Evolutionary conservation across 2,888 invertebrate species (phyloP).

Genomic region (Camponotus fellah): DNA sequence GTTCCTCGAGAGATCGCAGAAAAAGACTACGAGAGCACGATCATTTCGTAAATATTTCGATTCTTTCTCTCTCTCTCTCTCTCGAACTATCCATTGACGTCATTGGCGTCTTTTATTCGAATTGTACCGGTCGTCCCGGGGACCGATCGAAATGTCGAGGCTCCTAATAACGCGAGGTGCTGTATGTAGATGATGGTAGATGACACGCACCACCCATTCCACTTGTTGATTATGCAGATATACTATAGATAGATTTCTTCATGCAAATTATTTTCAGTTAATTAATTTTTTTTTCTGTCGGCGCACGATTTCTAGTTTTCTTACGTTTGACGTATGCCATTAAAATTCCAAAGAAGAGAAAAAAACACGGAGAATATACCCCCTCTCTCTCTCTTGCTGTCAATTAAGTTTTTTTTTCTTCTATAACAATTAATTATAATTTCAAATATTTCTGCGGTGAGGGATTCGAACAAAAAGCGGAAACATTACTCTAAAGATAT

Average conservation of each 20-base stretch:
- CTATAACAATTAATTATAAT: too few relatives aligned
- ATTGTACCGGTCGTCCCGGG: constrained; percentile 48
- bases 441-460: not conserved
- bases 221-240: not conserved
- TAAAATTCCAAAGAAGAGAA: not conserved
- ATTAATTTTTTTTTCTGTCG: not conserved
- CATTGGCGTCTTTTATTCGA: constrained; percentile 67
- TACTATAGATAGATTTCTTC: not conserved
- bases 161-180: not conserved
- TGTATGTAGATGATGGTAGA: not conserved
- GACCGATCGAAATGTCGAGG: constrained; percentile 35
- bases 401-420: not conserved
- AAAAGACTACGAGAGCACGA: constrained; percentile 41
- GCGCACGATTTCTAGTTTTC: not conserved
- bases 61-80: constrained; percentile 56
- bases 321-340: not conserved
- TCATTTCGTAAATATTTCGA: constrained; percentile 60
- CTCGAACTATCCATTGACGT: constrained; percentile 67
- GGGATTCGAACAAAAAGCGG: not conserved
- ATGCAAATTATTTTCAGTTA: not conserved
- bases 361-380: not conserved
- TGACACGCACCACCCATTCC: not conserved
- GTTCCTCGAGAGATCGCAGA: constrained; percentile 29
- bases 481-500: not conserved
- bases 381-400: not conserved